Evolutionary conservation across 1,140 invertebrate genomes (phyloP).

Genomic region (Zaprionus camerounensis): DNA sequence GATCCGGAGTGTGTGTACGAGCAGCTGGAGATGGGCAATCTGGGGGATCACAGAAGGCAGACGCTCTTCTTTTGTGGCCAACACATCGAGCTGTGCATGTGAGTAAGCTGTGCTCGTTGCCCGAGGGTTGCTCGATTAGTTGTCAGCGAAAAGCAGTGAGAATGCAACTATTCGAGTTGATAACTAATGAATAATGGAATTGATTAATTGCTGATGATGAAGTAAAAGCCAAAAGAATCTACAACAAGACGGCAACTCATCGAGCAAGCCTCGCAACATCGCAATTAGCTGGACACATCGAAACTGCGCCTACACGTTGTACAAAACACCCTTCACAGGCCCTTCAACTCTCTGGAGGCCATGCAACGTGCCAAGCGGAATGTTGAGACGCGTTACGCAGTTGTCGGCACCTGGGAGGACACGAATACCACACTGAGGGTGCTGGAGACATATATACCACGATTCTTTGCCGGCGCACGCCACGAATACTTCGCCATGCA

Average conservation of each 20-base stretch:
- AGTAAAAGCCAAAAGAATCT: background rate
- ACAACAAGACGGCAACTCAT: background rate
- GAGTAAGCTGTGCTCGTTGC: constrained; percentile 83
- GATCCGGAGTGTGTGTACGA: constrained; percentile 93
- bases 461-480: constrained; percentile 91
- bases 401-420: constrained; percentile 95
- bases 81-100: constrained; percentile 91
- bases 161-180: too few relatives aligned
- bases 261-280: constrained; percentile 23
- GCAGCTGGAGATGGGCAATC: constrained; percentile 91
- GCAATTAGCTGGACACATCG: background rate
- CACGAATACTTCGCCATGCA: constrained; percentile 85
- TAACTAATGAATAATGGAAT: too few relatives aligned
- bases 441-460: constrained; percentile 92
- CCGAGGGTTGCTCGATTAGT: constrained; percentile 16
- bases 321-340: constrained; percentile 85
- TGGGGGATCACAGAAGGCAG: constrained; percentile 92
- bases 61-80: constrained; percentile 95
- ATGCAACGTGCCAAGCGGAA: constrained; percentile 92
- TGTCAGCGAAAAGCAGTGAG: background rate
- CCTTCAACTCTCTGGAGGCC: constrained; percentile 92
- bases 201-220: too few relatives aligned
- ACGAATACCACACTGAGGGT: constrained; percentile 93
- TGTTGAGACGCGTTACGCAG: constrained; percentile 93
- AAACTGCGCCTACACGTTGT: background rate